Evolutionary conservation across 2,113 vertebrate species (phyloP).

Genomic region (Chamaetylas fuelleborni): DNA sequence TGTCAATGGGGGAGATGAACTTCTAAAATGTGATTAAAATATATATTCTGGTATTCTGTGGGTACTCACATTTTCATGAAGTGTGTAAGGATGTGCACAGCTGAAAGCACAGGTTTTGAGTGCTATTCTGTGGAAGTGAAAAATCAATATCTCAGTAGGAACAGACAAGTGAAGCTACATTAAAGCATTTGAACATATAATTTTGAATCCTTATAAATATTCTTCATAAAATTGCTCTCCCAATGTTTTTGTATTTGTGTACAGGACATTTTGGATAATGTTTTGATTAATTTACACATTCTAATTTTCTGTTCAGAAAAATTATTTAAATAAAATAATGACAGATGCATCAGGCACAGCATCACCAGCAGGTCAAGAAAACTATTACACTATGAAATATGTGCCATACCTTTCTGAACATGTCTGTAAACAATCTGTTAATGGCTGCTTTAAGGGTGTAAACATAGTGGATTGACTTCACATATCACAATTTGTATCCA

Average conservation of each 20-base stretch:
- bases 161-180: background rate
- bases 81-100: background rate
- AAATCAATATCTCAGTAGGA: background rate
- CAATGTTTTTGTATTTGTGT: background rate
- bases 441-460: background rate
- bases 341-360: background rate
- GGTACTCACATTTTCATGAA: background rate
- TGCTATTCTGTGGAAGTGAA: background rate
- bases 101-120: background rate
- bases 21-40: background rate
- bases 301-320: background rate
- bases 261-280: background rate
- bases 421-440: background rate
- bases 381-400: background rate
- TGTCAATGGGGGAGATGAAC: background rate
- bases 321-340: background rate
- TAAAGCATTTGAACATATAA: background rate
- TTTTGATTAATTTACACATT: background rate
- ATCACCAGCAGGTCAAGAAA: rapidly evolving
- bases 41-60: background rate
- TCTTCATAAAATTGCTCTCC: background rate
- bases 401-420: background rate
- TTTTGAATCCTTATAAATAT: background rate
- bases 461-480: background rate
- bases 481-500: background rate